These are phyloP conservation scores for Drosophila borealis DNA, from an alignment of 2,888 invertebrate genomes.

Conservation along the genomic window DNA sequence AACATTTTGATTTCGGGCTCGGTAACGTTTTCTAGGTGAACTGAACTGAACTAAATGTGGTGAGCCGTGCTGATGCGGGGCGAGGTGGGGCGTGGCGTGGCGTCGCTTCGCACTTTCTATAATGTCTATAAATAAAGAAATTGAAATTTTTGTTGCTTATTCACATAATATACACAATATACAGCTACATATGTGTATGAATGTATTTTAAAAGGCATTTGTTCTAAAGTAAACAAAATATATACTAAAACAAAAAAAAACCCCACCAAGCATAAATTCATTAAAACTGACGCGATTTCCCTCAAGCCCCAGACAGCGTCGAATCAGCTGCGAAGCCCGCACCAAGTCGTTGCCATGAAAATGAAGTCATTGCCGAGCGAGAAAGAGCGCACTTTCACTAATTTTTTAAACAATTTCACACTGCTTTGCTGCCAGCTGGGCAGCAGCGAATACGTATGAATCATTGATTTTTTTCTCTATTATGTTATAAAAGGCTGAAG, in stretches of 20 bases:
- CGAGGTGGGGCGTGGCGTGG: slow-evolving; percentile 11
- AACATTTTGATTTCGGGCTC: slow-evolving; percentile 55
- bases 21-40: slow-evolving; percentile 29
- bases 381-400: slow-evolving; percentile 45
- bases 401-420: slow-evolving; percentile 18
- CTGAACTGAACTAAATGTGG: slow-evolving; percentile 24
- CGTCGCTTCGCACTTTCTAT: slow-evolving; percentile 27
- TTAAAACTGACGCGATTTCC: slow-evolving; percentile 1
- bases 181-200: slow-evolving; percentile 16
- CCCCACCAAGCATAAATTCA: slow-evolving; percentile 1
- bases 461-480: slow-evolving; percentile 55
- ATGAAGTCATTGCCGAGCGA: slow-evolving; percentile 54
- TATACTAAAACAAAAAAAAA: slow-evolving; percentile 1
- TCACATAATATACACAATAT: slow-evolving; percentile 30
- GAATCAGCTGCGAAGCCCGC: slow-evolving; percentile 51
- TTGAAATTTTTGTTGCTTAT: slow-evolving; percentile 46
- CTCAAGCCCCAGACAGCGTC: slow-evolving; percentile 3
- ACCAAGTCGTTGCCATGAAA: slow-evolving; percentile 39
- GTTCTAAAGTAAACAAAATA: slow-evolving; percentile 21
- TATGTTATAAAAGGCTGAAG: slow-evolving; percentile 4
- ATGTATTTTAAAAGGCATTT: slow-evolving; percentile 34
- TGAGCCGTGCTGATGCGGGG: slow-evolving; percentile 8
- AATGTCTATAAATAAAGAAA: slow-evolving; percentile 58
- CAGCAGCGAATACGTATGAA: slow-evolving; percentile 24
- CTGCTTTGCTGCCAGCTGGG: slow-evolving; percentile 49